A percentile compares a stretch with the other conserved stretches of the same genome.
These are phyloP conservation scores for Hymenochirus boettgeri DNA, from an alignment of 2,113 vertebrate species.

Conservation along the genomic window DNA sequence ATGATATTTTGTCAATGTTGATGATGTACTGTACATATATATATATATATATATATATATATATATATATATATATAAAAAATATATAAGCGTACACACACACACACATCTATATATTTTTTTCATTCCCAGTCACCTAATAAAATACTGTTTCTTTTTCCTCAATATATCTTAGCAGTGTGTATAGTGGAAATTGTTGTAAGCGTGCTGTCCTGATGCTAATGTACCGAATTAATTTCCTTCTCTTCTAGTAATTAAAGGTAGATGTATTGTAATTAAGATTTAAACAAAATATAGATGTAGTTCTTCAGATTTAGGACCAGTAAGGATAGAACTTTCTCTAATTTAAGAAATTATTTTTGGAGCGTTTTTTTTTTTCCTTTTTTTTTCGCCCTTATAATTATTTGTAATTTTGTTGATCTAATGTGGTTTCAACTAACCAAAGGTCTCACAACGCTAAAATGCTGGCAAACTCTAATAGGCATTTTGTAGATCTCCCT, in stretches of 20 bases:
- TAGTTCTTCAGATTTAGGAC: constrained; percentile 96
- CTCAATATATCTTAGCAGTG: constrained; percentile 86
- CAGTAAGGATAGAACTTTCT: constrained; percentile 97
- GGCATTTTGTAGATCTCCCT: constrained; percentile 84
- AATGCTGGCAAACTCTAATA: constrained; percentile 64
- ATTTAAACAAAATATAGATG: constrained; percentile 82
- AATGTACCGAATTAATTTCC: constrained; percentile 75
- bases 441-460: constrained; percentile 89
- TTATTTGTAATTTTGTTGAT: constrained; percentile 70
- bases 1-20: constrained; percentile 77
- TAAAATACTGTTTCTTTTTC: constrained; percentile 75
- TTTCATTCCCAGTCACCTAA: constrained; percentile 75
- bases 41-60: constrained; percentile 44
- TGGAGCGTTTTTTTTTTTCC: constrained; percentile 68
- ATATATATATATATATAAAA: constrained; percentile 1
- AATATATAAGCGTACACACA: not conserved
- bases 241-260: constrained; percentile 80
- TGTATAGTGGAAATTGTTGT: constrained; percentile 85
- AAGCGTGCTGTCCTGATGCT: constrained; percentile 93
- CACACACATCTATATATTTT: constrained; percentile 54
- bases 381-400: constrained; percentile 51
- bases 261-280: constrained; percentile 94
- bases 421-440: constrained; percentile 96
- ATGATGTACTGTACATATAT: constrained; percentile 84
- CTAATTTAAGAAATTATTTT: constrained; percentile 82